Conservation (phyloP, 2,113 vertebrate genomes). For the Nesogale talazaci region DNA sequence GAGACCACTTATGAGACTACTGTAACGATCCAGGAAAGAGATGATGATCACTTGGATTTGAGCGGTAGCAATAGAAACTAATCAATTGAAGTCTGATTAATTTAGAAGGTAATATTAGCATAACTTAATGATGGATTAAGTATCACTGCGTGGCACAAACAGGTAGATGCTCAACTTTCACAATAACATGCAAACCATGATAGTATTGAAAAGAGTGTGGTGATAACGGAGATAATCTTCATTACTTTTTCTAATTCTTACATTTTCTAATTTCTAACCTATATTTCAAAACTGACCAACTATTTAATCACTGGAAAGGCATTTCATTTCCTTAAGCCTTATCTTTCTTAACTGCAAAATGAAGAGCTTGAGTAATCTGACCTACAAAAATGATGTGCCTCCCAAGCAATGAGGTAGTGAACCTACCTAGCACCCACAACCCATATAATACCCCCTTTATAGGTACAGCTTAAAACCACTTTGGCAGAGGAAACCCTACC, state of each 20-base stretch:
- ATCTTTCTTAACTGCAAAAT: not conserved
- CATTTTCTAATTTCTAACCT: not conserved
- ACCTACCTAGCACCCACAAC: too few relatives aligned
- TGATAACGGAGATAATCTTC: not conserved
- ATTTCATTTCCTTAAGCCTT: not conserved
- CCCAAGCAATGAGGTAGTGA: too few relatives aligned
- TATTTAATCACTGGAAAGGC: not conserved
- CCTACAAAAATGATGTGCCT: not conserved
- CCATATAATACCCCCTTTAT: too few relatives aligned
- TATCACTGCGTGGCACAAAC: not conserved
- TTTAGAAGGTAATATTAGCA: conserved; percentile 5
- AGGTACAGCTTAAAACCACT: too few relatives aligned
- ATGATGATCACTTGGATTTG: not conserved
- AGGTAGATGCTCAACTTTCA: not conserved
- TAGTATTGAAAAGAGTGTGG: too few relatives aligned
- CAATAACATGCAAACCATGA: too few relatives aligned
- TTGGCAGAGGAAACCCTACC: too few relatives aligned
- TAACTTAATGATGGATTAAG: not conserved
- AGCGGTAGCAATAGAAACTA: not conserved
- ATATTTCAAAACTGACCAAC: not conserved
- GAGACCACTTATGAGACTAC: not conserved
- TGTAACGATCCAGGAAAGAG: not conserved
- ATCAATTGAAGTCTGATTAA: not conserved
- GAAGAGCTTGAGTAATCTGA: not conserved
- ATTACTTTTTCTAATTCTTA: not conserved